Base-by-base conservation (phyloP, 1,140 invertebrate genomes). In the Aphaenogaster floridana region DNA sequence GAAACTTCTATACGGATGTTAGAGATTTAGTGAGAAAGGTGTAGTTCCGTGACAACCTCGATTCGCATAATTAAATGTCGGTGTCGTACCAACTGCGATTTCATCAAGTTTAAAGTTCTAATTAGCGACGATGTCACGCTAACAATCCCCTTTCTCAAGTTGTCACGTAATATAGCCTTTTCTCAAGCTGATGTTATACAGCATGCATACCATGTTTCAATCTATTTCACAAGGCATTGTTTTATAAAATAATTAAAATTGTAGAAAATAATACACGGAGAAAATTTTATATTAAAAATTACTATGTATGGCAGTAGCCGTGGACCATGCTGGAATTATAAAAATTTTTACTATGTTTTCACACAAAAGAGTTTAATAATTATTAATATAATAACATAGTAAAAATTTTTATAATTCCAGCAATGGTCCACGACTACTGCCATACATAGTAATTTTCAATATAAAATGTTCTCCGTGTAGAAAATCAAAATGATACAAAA, bases 11-110 rank as follows among this genome's bases (percentile, higher is more conserved):
- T 69, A 21, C 50, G 63, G 28, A 66, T 66, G 76, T 78, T 78
- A 34, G 63, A 69, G 48, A 69, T 57, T 54, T 36, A 21, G 36
- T 81, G 78, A 69, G 63, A 81, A 81, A 69, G 21, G 63, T 52
- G 39, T 57, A 28, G 72, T 54, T 81, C 48, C 48, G 64, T 48
- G 63, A 69, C 78, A 81, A 45, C 63, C 63, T 54, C 63, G 63
- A 81, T 81, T 81, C 78, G 63, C 64, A 21, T 81, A 81, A 81
- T 81, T 81, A 81, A 81, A 81, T 81, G 64, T 69, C 63, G 48
- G n/a, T 13, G 78, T 54, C 48, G 78, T 68, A 69, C 42, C 42
- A 28, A 13, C 45, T 66, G 63, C 9, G 48, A 81, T 81, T 69
- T 69, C 78, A 54, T 69, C 36, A 81, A 68, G 64, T 50, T 69